Conservation (phyloP, 2,888 invertebrate species). For the Dryobota labecula region DNA sequence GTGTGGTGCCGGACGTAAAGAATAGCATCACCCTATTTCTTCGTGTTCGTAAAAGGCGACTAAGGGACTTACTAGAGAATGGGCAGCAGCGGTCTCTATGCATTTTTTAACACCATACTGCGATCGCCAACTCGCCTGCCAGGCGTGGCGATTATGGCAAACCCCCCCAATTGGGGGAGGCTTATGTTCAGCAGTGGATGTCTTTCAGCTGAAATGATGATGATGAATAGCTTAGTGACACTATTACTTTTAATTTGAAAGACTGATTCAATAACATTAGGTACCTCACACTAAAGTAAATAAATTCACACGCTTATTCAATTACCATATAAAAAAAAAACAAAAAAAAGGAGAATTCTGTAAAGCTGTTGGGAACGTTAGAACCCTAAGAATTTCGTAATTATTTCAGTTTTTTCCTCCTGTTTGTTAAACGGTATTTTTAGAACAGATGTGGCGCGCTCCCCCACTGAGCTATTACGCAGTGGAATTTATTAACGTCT, state of each 20-base stretch:
- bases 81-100: too few species aligned
- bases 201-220: too few species aligned
- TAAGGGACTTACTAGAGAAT: too few species aligned
- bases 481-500: not conserved
- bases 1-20: too few species aligned
- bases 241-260: not conserved
- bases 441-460: conserved; percentile 20
- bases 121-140: too few species aligned
- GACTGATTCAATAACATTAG: not conserved
- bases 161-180: too few species aligned
- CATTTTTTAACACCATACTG: too few species aligned
- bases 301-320: not conserved
- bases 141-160: too few species aligned
- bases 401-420: not conserved
- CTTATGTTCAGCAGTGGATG: too few species aligned
- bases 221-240: not conserved
- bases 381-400: not conserved
- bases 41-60: too few species aligned
- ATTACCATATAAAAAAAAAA: not conserved
- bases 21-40: too few species aligned
- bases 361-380: not conserved
- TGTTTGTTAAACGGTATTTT: conserved; percentile 14
- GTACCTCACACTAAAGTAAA: not conserved
- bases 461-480: conserved; percentile 18
- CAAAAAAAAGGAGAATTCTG: not conserved